These are phyloP conservation scores for Agraylea sexmaculata DNA, from an alignment of 1,140 invertebrate genomes.

Conservation along the genomic window DNA sequence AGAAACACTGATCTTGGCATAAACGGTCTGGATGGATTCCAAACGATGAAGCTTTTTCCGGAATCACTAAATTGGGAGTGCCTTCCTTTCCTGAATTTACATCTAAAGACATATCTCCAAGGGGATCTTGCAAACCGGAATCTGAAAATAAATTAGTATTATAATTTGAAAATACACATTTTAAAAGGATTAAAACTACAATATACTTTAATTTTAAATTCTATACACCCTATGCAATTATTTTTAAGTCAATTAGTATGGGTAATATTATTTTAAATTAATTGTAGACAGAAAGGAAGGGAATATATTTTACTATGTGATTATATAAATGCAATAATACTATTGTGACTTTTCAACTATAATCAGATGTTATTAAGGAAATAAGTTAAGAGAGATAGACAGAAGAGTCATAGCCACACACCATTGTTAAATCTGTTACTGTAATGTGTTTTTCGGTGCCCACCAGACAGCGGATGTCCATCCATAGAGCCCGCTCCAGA, in stretches of 20 bases:
- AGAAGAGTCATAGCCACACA: constrained; percentile 39
- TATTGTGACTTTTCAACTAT: no score
- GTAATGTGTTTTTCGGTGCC: constrained; percentile 53
- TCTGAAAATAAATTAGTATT: constrained; percentile 22
- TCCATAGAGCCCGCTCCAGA: constrained; percentile 17
- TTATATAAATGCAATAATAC: no score
- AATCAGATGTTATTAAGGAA: no score
- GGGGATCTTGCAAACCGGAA: constrained; percentile 26
- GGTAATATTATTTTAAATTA: no score
- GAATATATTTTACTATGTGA: no score
- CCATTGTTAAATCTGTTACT: constrained; percentile 52
- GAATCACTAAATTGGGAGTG: constrained; percentile 60
- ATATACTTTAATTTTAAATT: no score
- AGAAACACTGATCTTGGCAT: constrained; percentile 71
- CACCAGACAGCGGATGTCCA: constrained; percentile 39
- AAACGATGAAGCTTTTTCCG: constrained; percentile 75
- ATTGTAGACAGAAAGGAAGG: no score
- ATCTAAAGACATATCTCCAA: constrained; percentile 32
- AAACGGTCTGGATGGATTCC: constrained; percentile 67
- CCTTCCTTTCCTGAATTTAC: constrained; percentile 45
- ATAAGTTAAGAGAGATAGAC: constrained; percentile 17
- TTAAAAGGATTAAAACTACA: no score
- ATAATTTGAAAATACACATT: no score
- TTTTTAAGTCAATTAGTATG: no score
- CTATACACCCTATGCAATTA: no score